Conservation (phyloP, 1,140 invertebrate species). For the Drosophila chauvacae region DNA sequence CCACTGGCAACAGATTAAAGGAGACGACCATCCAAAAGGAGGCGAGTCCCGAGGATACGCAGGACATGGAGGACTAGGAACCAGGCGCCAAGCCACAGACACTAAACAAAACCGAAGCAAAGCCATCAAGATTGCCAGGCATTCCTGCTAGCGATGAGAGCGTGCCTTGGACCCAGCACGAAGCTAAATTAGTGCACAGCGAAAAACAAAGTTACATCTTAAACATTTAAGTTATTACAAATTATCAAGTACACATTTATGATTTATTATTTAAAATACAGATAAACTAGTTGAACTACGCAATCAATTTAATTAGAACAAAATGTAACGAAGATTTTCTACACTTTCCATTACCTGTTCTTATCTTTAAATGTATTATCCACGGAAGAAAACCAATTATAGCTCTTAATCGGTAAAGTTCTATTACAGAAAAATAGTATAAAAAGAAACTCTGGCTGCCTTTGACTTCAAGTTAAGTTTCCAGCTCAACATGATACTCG, state of each 20-base stretch:
- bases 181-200: conserved; percentile 7
- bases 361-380: background rate
- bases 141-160: conserved; percentile 27
- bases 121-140: conserved; percentile 47
- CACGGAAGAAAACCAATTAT: background rate
- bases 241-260: background rate
- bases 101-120: conserved; percentile 61
- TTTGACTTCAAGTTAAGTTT: background rate
- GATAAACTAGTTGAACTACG: background rate
- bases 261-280: background rate
- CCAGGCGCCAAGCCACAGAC: conserved; percentile 38
- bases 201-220: background rate
- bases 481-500: background rate
- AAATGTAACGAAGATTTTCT: background rate
- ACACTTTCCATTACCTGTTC: background rate
- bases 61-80: background rate
- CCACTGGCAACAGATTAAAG: conserved; percentile 55
- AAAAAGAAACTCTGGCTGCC: background rate
- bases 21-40: conserved; percentile 11
- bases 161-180: conserved; percentile 4
- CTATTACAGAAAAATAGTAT: background rate
- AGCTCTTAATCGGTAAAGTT: background rate
- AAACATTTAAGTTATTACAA: background rate
- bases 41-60: background rate
- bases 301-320: background rate